Evolutionary conservation across 2,888 invertebrate species (phyloP).

Genomic region (Nineta flava): DNA sequence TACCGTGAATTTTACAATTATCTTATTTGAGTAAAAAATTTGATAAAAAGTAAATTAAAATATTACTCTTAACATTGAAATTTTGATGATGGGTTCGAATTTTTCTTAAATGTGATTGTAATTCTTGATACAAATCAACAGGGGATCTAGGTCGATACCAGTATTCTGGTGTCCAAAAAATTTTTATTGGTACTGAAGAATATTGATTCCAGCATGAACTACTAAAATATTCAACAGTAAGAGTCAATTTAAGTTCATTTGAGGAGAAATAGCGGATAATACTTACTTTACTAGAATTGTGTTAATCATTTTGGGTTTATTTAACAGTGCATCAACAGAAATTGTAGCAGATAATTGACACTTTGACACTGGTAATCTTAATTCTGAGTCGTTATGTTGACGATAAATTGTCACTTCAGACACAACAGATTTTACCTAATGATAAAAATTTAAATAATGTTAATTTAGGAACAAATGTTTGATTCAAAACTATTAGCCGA

Average conservation of each 20-base stretch:
- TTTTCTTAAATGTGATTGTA: slow-evolving; percentile 24
- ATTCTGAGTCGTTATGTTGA: slow-evolving; percentile 24
- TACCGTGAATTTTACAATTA: too few relatives aligned
- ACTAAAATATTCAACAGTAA: not conserved
- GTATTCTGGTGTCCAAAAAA: slow-evolving; percentile 39
- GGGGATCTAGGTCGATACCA: slow-evolving; percentile 35
- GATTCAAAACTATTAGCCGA: not conserved
- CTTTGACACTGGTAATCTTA: slow-evolving; percentile 28
- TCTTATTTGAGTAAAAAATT: too few relatives aligned
- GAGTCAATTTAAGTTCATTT: not conserved
- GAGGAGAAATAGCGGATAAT: not conserved
- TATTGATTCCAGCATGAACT: slow-evolving; percentile 10
- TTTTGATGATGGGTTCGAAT: slow-evolving; percentile 13
- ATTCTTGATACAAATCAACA: slow-evolving; percentile 26
- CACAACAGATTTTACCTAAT: slow-evolving; percentile 25
- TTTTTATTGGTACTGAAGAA: slow-evolving; percentile 23
- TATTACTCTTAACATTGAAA: too few relatives aligned
- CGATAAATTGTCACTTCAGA: slow-evolving; percentile 27
- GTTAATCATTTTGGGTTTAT: not conserved
- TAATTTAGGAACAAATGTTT: not conserved
- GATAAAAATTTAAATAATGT: not conserved
- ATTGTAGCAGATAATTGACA: slow-evolving; percentile 29
- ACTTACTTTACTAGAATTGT: not conserved
- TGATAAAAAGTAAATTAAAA: too few relatives aligned
- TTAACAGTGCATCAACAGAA: slow-evolving; percentile 26